A percentile compares a stretch with the other conserved stretches of the same genome.
Evolutionary conservation across 2,113 vertebrate species (phyloP).

Genomic region (Coptodon rendalli): DNA sequence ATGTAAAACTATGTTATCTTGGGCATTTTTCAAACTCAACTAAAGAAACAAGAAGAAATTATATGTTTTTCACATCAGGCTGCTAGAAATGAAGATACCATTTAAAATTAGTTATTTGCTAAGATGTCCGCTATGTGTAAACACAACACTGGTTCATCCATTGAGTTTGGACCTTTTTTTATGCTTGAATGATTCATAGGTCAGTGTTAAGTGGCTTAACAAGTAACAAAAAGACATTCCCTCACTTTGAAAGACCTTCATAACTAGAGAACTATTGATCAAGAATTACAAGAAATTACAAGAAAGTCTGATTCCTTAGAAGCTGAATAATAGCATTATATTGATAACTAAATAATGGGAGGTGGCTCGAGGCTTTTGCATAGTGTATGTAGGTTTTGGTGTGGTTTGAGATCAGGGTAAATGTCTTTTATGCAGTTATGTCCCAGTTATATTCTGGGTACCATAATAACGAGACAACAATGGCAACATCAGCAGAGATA

Average conservation of each 20-base stretch:
- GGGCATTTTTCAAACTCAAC: neutral
- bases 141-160: neutral
- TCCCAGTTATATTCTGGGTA: neutral
- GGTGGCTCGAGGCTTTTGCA: neutral
- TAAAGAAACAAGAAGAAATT: neutral
- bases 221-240: neutral
- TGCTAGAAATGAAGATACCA: neutral
- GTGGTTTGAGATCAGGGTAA: neutral
- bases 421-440: neutral
- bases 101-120: neutral
- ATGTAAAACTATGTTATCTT: neutral
- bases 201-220: neutral
- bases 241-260: neutral
- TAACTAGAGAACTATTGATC: neutral
- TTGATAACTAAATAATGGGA: neutral
- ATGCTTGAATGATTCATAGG: neutral
- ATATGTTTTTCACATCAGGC: neutral
- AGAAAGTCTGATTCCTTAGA: neutral
- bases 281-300: neutral
- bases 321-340: neutral
- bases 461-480: neutral
- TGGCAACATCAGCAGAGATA: neutral
- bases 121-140: neutral
- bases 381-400: neutral
- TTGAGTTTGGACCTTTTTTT: neutral